Evolutionary conservation across 2,888 invertebrate genomes (phyloP).

Genomic region (Limnephilus rhombicus): DNA sequence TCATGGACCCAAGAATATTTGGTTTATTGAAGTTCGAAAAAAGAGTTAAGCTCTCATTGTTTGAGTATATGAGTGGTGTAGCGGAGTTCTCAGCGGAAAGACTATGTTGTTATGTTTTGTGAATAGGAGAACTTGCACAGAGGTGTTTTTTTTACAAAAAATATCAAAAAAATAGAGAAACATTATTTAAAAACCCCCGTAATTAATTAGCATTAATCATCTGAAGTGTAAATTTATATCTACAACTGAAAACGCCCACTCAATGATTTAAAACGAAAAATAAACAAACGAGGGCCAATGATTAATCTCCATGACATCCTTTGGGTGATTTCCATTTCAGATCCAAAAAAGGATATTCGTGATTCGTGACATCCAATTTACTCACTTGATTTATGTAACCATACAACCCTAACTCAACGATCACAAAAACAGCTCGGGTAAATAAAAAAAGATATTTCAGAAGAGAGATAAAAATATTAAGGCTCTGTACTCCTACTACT

Average conservation of each 20-base stretch:
- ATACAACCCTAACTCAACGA: neutral
- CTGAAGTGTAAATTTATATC: neutral
- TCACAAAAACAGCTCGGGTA: neutral
- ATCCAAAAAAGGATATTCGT: neutral
- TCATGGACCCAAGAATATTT: too few species aligned
- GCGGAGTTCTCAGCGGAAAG: too few species aligned
- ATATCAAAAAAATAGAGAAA: neutral
- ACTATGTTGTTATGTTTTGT: too few species aligned
- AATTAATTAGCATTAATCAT: neutral
- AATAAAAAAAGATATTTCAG: neutral
- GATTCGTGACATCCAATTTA: conserved; percentile 1
- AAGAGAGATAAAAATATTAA: too few species aligned
- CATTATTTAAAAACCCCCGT: neutral
- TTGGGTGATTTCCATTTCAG: neutral
- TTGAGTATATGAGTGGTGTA: too few species aligned
- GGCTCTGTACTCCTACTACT: too few species aligned
- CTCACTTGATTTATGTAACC: neutral
- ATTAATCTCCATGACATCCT: neutral
- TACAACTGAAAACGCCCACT: neutral
- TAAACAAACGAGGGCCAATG: neutral
- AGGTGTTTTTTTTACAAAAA: neutral
- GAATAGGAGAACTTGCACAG: too few species aligned
- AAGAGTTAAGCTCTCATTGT: too few species aligned
- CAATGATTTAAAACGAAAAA: neutral
- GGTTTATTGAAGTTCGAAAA: too few species aligned